Evolutionary conservation across 2,888 invertebrate species (phyloP).

Genomic region (Synanthedon andrenaeformis): DNA sequence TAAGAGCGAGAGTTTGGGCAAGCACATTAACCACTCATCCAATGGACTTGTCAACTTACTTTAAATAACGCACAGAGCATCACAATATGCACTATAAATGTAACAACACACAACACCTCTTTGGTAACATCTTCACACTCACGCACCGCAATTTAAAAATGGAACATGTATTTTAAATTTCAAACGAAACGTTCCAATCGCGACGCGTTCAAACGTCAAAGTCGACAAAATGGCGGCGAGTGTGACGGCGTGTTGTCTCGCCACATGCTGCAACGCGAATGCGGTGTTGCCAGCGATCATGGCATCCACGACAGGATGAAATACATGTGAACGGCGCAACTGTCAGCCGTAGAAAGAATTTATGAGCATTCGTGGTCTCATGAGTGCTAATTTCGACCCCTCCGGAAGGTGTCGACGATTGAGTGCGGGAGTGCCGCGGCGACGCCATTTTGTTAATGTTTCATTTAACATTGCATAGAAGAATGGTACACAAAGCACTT

Average conservation of each 20-base stretch:
- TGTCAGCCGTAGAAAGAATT: constrained; percentile 66
- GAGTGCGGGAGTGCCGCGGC: constrained; percentile 15
- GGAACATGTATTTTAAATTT: neutral
- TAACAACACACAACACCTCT: constrained; percentile 6
- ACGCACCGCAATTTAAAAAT: constrained; percentile 6
- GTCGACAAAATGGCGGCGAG: constrained; percentile 26
- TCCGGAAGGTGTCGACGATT: constrained; percentile 41
- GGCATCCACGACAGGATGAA: constrained; percentile 33
- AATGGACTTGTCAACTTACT: neutral
- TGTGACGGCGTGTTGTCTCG: constrained; percentile 36
- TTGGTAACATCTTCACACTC: constrained; percentile 6
- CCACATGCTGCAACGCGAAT: constrained; percentile 50
- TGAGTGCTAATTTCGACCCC: constrained; percentile 30
- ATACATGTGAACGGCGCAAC: constrained; percentile 49
- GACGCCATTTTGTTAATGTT: constrained; percentile 2
- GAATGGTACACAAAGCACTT: too few species aligned
- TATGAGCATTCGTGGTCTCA: constrained; percentile 35
- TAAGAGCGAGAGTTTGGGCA: too few species aligned
- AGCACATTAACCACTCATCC: too few species aligned
- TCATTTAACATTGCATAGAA: too few species aligned
- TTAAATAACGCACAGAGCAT: constrained; percentile 21
- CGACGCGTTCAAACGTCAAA: constrained; percentile 21
- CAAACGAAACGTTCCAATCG: constrained; percentile 3
- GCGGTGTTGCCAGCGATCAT: constrained; percentile 31
- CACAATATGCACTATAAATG: constrained; percentile 7